Conservation (phyloP, 2,797 vertebrate genomes). For the Galagoides demidoff region DNA sequence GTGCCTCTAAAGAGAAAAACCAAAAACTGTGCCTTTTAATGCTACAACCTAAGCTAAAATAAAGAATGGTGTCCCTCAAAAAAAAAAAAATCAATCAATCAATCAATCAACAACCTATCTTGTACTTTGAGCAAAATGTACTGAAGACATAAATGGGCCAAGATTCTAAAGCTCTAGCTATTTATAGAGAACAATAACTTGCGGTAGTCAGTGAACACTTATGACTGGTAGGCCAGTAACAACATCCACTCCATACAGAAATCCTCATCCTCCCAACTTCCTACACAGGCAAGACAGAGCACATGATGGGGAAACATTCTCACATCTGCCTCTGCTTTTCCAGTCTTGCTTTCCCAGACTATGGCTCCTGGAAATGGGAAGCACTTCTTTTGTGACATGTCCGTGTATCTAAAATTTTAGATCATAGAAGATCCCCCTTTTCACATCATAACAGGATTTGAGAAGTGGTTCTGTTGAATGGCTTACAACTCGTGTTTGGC, state of each 20-base stretch:
- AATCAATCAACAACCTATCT: slow-evolving; percentile 16
- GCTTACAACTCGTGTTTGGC: background rate
- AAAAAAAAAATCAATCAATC: background rate
- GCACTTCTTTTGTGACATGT: background rate
- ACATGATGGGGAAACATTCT: background rate
- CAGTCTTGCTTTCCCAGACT: background rate
- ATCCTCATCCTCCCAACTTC: background rate
- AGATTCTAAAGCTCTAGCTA: background rate
- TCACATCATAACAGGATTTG: background rate
- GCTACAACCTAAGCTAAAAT: slow-evolving; percentile 47
- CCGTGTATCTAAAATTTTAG: background rate
- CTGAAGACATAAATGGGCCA: slow-evolving; percentile 27
- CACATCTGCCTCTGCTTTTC: background rate
- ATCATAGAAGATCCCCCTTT: background rate
- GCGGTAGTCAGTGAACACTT: background rate
- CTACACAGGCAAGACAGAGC: background rate
- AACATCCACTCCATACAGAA: background rate
- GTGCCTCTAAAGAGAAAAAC: background rate
- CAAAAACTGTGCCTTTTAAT: background rate
- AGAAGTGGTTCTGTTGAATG: background rate
- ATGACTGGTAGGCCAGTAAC: background rate
- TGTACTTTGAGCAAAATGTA: background rate
- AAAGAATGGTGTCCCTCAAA: background rate
- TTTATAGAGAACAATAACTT: background rate
- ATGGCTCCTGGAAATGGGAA: background rate